Evolutionary conservation across 2,888 invertebrate genomes (phyloP).

Genomic region (Arctia plantaginis): DNA sequence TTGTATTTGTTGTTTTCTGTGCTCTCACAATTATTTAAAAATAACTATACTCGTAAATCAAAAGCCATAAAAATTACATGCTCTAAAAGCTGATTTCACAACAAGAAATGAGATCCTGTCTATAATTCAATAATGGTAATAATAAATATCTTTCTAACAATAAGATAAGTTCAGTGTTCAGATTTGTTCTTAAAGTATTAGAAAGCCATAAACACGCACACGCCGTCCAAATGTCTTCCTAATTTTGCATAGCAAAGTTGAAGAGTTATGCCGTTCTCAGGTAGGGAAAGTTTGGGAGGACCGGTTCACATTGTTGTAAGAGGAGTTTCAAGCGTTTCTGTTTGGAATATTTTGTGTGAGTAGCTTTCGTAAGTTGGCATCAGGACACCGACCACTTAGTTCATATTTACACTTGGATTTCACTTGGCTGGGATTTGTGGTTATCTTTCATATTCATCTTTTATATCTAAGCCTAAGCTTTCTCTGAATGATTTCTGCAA

Average conservation of each 20-base stretch:
- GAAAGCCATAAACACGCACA: conserved; percentile 11
- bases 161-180: neutral
- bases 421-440: neutral
- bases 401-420: conserved; percentile 9
- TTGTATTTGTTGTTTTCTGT: neutral
- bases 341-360: conserved; percentile 16
- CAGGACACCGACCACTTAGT: conserved; percentile 2
- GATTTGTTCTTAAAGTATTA: conserved; percentile 7
- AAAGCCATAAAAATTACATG: too few relatives aligned
- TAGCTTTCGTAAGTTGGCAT: conserved; percentile 12
- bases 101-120: too few relatives aligned
- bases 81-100: too few relatives aligned
- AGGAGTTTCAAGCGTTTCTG: conserved; percentile 32
- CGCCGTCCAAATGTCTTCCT: neutral
- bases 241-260: conserved; percentile 21
- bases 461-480: neutral
- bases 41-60: too few relatives aligned
- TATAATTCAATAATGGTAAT: too few relatives aligned
- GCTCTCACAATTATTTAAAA: too few relatives aligned
- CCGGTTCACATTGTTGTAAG: conserved; percentile 33
- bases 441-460: neutral
- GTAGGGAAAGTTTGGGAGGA: conserved; percentile 32
- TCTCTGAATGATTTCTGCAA: neutral
- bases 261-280: conserved; percentile 26
- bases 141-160: neutral